Evolutionary conservation across 2,113 vertebrate species (phyloP), one percentile per base, ranked within the genome.

Genomic region (Amphilophus citrinellus): DNA sequence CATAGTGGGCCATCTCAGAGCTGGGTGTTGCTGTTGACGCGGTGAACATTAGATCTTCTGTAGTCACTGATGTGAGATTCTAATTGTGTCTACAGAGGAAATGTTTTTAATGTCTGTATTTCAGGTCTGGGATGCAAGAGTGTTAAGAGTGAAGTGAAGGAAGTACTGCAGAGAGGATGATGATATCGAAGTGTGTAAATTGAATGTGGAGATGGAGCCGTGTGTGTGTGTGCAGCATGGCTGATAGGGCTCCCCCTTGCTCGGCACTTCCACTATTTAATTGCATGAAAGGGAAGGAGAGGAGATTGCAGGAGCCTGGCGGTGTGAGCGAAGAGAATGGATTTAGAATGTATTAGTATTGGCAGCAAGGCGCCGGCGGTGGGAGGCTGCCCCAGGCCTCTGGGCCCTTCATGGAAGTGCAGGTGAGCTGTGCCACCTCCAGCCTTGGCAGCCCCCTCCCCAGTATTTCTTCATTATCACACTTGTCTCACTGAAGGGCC

Each of bases 301-400:
- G 92, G 93, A 96, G 95, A 96, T 94, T 95, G 95, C 93, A 93
- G 93, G 90, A 94, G 87, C 91, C 94, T 93, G 94, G 87, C 84
- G 87, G 88, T 93, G 92, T 82, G 91, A 91, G 93, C 91, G 94
- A 89, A 94, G 94, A 95, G 95, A 96, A 96, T 95, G 92, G 95
- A 95, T 96, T 95, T 94, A 95, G 93, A 95, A 95, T 95, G 95
- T 95, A 95, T 96, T 95, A 96, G 93, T 90, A 92, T 93, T 94
- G 94, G 94, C 94, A 95, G 94, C 92, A 88, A 94, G 94, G 92
- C 56, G 94, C 92, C 93, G 58, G 91, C 90, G 91, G 94, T 92
- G 92, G 93, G 93, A 92, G 91, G 92, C 91, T 91, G 92, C 89
- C 88, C 91, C 86, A 58, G 90, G 91, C 90, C 93, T 80, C 79